Percentiles rank a stretch among this genome's conserved stretches.
phyloP scores from a whole-genome alignment of 2,113 vertebrate species.

The Charina bottae region DNA sequence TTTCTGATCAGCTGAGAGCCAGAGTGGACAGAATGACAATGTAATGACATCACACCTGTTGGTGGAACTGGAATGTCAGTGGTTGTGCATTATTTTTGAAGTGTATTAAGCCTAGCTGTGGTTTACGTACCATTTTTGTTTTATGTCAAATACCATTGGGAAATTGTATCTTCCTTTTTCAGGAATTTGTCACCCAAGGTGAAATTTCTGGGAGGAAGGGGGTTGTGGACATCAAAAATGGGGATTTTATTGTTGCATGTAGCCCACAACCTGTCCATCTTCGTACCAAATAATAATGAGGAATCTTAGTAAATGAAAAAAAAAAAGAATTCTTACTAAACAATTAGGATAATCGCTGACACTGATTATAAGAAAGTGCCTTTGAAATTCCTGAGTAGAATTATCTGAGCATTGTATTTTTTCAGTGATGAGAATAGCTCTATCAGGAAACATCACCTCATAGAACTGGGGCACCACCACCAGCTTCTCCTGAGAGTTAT shows the following conservation, averaged over 20 bases:
- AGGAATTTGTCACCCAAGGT: neutral
- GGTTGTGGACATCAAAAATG: neutral
- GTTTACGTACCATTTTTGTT: neutral
- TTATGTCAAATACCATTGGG: neutral
- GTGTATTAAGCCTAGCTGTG: neutral
- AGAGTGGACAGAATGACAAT: neutral
- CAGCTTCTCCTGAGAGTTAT: neutral
- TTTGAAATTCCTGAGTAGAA: neutral
- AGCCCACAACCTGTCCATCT: neutral
- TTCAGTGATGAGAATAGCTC: neutral
- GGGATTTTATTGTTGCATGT: neutral
- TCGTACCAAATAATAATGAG: neutral
- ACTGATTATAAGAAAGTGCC: neutral
- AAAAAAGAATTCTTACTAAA: constrained; percentile 21
- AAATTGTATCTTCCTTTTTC: neutral
- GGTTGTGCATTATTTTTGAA: neutral
- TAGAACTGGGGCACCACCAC: too few relatives aligned
- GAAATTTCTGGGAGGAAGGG: neutral
- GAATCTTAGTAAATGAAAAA: neutral
- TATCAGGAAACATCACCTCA: neutral
- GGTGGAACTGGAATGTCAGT: neutral
- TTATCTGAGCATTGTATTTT: constrained; percentile 21
- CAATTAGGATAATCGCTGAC: neutral
- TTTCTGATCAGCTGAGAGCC: neutral
- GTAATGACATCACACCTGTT: neutral